Evolutionary conservation across 2,113 vertebrate genomes (phyloP).

Genomic region (Recurvirostra avosetta): DNA sequence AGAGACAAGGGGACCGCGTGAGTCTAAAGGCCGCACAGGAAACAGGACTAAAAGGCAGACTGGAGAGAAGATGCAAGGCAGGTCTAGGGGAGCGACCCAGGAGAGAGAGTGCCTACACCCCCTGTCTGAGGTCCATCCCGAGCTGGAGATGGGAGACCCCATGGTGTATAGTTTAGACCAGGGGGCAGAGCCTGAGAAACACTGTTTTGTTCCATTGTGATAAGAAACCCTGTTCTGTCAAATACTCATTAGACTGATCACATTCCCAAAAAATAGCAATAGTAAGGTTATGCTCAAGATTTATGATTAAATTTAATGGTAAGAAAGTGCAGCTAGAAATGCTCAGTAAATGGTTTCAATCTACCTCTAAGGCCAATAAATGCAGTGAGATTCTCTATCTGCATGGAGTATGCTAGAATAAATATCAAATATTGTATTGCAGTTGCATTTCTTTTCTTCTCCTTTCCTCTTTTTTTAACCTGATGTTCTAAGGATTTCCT

Average conservation of each 20-base stretch:
- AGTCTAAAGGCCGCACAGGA: accelerated
- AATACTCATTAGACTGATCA: neutral
- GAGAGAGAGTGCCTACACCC: neutral
- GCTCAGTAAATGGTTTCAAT: slow-evolving; percentile 25
- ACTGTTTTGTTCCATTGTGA: neutral
- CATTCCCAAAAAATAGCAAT: neutral
- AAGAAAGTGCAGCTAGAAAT: slow-evolving; percentile 1
- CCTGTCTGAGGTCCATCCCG: neutral
- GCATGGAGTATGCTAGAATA: neutral
- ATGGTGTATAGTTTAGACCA: neutral
- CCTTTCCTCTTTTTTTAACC: slow-evolving; percentile 26
- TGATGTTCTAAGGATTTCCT: slow-evolving; percentile 62
- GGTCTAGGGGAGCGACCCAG: accelerated
- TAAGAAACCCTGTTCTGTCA: neutral
- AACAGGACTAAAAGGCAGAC: accelerated
- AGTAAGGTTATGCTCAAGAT: neutral
- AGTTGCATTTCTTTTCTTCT: neutral
- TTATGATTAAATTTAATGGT: neutral
- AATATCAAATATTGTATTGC: slow-evolving; percentile 32
- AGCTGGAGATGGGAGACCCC: neutral
- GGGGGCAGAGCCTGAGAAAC: neutral
- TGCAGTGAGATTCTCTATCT: neutral
- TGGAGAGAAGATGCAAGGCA: accelerated
- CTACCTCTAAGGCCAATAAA: neutral
- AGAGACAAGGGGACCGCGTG: accelerated